These are phyloP conservation scores for Megathymus violae DNA, from an alignment of 1,140 invertebrate species.

Conservation along the genomic window DNA sequence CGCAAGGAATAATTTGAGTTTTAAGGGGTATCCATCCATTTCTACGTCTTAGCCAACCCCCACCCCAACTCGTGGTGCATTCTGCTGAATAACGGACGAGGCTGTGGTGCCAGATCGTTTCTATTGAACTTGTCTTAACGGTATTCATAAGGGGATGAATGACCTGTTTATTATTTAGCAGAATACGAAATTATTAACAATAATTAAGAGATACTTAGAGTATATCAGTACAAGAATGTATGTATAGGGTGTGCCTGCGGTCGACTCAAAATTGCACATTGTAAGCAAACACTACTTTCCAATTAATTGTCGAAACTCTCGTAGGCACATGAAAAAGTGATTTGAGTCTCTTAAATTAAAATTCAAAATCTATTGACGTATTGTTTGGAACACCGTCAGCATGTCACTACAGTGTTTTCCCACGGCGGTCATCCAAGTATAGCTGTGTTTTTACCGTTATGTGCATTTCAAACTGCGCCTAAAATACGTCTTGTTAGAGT, in stretches of 20 bases:
- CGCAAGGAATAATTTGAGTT: too few relatives aligned
- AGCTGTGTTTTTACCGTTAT: slow-evolving; percentile 49
- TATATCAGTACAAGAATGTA: slow-evolving; percentile 50
- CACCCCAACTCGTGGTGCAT: too few relatives aligned
- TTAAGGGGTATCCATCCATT: too few relatives aligned
- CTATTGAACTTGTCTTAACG: too few relatives aligned
- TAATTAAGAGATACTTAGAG: slow-evolving; percentile 51
- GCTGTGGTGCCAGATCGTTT: too few relatives aligned
- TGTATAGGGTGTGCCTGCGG: slow-evolving; percentile 52
- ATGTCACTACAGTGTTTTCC: slow-evolving; percentile 66
- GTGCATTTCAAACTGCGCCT: slow-evolving; percentile 12
- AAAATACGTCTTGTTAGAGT: slow-evolving; percentile 23
- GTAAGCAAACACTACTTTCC: slow-evolving; percentile 67
- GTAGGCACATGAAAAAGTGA: slow-evolving; percentile 34
- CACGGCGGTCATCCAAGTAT: slow-evolving; percentile 71
- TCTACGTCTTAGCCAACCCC: too few relatives aligned
- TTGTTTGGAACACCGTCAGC: slow-evolving; percentile 43
- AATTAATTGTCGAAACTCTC: slow-evolving; percentile 55
- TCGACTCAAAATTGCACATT: slow-evolving; percentile 62
- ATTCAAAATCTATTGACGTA: slow-evolving; percentile 40
- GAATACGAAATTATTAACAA: not conserved
- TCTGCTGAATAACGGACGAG: too few relatives aligned
- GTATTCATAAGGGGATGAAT: not conserved
- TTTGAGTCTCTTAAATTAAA: slow-evolving; percentile 33
- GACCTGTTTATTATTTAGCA: not conserved